Evolutionary conservation across 1,140 invertebrate species (phyloP).

Genomic region (Drosophila kohkoa): DNA sequence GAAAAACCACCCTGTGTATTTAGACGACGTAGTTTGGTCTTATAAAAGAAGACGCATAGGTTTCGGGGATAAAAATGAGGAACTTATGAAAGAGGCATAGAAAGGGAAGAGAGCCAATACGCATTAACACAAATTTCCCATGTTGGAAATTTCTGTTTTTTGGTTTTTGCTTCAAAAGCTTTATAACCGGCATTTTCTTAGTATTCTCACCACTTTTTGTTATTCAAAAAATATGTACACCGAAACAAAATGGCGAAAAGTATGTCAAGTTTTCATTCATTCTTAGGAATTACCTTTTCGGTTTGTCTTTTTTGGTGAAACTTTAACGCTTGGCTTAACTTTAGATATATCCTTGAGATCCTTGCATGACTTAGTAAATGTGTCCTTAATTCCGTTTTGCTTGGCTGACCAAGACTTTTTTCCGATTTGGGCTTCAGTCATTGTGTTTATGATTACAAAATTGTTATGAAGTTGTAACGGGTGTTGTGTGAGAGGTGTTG

Average conservation of each 20-base stretch:
- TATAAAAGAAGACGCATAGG: slow-evolving; percentile 54
- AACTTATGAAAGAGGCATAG: not conserved
- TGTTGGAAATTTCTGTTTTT: slow-evolving; percentile 26
- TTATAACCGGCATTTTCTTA: slow-evolving; percentile 54
- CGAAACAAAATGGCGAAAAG: slow-evolving; percentile 74
- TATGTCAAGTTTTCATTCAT: slow-evolving; percentile 18
- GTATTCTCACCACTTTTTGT: slow-evolving; percentile 6
- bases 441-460: slow-evolving; percentile 31
- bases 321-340: slow-evolving; percentile 45
- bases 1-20: slow-evolving; percentile 53
- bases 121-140: slow-evolving; percentile 52
- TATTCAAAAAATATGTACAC: slow-evolving; percentile 66
- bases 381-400: slow-evolving; percentile 81
- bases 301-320: slow-evolving; percentile 41
- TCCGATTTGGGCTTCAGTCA: slow-evolving; percentile 69
- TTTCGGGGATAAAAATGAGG: slow-evolving; percentile 20
- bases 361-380: slow-evolving; percentile 77
- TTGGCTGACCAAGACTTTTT: slow-evolving; percentile 69
- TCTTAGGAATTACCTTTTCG: slow-evolving; percentile 61
- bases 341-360: slow-evolving; percentile 75
- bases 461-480: not conserved
- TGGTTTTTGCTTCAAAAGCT: slow-evolving; percentile 43
- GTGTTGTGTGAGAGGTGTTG: too few relatives aligned
- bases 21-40: slow-evolving; percentile 67
- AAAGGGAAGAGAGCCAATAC: slow-evolving; percentile 8